Evolutionary conservation across 2,797 vertebrate species (phyloP), one percentile per base, ranked within the genome.

Genomic region (Pelobates cultripes): DNA sequence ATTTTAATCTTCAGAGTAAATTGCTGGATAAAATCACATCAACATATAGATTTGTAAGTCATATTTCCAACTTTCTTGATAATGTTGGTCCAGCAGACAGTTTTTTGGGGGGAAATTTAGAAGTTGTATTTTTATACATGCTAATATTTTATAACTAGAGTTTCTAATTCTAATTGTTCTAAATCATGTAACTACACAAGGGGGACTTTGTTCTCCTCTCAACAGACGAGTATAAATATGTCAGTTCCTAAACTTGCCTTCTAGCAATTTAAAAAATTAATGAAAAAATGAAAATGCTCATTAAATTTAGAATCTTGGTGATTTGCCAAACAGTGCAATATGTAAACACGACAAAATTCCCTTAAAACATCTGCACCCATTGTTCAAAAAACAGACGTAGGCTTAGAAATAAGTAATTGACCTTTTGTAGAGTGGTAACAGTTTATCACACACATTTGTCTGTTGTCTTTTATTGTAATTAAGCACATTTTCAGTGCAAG

Each of bases 181-280:
- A 57, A 57, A 15, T 57, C 55, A 57, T 57, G 7, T 57, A 15
- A n/a, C 61, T 64, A 64, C 2, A 40, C 61, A 64, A 28, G 61
- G 17, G 28, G 13, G 13, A 17, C n/a, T 28, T 55, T 47, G 41
- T 7, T 43, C 53, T 60, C 43, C 43, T 42, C 51, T 14, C 53
- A 73, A 40, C 28, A 43, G 72, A 73, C 41, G 41, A 73, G 41
- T 10, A 55, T 40, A 73, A 73, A 73, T 61, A 73, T 73, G 72
- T 73, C 53, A 57, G 40, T 13, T 73, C 3, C 55, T 73, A 73
- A 73, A 73, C 43, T 41, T 73, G 72, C 51, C 72, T 60, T 73
- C 72, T 6, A 43, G 72, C 72, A 60, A 43, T 42, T 73, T 57
- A 43, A 73, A 73, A 73, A 60, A 14, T 15, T 73, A 60, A 73